Conservation (phyloP, 2,888 invertebrate genomes). For the Clusia tigrina region DNA sequence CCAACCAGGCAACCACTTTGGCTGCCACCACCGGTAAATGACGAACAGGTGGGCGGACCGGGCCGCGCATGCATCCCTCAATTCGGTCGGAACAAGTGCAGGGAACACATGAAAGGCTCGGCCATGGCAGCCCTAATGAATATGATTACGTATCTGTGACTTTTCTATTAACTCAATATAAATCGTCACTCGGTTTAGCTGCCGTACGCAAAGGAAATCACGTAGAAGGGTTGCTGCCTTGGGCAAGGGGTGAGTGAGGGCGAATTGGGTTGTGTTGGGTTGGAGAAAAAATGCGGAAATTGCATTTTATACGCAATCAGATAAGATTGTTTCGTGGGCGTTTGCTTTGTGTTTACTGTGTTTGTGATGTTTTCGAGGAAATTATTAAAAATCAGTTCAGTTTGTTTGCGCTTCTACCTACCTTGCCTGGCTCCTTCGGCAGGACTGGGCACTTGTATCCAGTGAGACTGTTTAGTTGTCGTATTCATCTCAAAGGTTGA, state of each 20-base stretch:
- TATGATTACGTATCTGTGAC: conserved; percentile 47
- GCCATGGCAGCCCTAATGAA: conserved; percentile 37
- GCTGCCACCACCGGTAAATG: conserved; percentile 24
- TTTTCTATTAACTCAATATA: conserved; percentile 57
- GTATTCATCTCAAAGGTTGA: no score
- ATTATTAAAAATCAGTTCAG: neutral
- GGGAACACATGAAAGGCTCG: neutral
- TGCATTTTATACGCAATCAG: conserved; percentile 52
- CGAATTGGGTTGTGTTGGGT: neutral
- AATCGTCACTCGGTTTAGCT: conserved; percentile 47
- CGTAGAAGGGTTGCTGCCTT: neutral
- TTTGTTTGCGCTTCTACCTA: neutral
- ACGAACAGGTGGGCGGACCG: conserved; percentile 46
- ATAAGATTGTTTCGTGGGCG: conserved; percentile 37
- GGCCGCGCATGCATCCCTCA: neutral
- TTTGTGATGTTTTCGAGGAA: neutral
- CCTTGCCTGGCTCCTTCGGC: neutral
- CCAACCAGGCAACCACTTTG: no score
- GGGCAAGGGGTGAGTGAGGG: neutral
- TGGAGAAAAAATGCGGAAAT: conserved; percentile 43
- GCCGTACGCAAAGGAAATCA: conserved; percentile 6
- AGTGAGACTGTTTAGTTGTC: no score
- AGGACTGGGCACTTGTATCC: no score
- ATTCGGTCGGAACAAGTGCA: no score
- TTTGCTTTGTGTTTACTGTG: neutral